Conservation (phyloP, 2,797 vertebrate species). For the Sarcophilus harrisii region DNA sequence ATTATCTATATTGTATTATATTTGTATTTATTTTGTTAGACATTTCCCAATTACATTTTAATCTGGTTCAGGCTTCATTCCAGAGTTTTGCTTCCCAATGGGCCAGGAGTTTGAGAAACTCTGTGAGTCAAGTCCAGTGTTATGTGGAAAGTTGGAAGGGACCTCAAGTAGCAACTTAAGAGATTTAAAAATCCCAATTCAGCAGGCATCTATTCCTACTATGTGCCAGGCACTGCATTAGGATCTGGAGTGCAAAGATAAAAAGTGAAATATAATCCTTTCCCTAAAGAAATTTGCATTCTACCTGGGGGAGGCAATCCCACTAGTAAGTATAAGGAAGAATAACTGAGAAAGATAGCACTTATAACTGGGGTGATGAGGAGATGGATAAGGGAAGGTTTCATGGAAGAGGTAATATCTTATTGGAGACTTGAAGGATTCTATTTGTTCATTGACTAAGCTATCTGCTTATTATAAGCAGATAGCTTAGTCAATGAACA, state of each 20-base stretch:
- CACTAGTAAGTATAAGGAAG: neutral
- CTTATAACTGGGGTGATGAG: neutral
- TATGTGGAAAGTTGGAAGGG: neutral
- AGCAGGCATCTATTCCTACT: neutral
- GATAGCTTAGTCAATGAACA: neutral
- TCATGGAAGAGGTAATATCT: neutral
- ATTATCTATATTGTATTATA: neutral
- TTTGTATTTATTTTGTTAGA: neutral
- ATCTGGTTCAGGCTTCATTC: neutral
- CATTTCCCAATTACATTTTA: neutral
- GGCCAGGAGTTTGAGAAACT: neutral
- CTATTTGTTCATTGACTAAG: no score
- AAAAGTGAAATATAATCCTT: neutral
- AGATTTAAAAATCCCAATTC: neutral
- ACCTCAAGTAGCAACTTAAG: neutral
- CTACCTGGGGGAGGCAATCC: neutral
- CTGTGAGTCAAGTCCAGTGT: neutral
- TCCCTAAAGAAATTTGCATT: neutral
- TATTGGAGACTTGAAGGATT: slow-evolving; percentile 1
- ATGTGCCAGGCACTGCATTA: neutral
- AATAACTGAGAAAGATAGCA: neutral
- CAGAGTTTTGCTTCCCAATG: neutral
- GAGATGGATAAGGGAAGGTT: neutral
- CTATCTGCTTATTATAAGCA: neutral
- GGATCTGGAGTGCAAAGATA: neutral